These are phyloP conservation scores for Ptychoptera albimana DNA, from an alignment of 2,888 invertebrate species.

Conservation along the genomic window DNA sequence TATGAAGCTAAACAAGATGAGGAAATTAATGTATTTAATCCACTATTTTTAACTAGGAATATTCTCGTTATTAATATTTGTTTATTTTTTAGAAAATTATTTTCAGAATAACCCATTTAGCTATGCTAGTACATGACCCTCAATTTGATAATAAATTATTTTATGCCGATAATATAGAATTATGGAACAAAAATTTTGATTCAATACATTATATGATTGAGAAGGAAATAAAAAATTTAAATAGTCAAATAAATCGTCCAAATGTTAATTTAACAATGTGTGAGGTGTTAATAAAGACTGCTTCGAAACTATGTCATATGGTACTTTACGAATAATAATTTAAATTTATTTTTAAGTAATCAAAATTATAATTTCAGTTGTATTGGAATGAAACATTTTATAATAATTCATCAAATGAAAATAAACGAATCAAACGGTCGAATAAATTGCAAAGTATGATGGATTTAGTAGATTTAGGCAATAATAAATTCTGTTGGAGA, in stretches of 20 bases:
- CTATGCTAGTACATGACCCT: slow-evolving; percentile 2
- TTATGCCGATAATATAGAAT: neutral
- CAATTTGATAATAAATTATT: neutral
- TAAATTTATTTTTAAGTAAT: neutral
- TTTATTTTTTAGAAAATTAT: neutral
- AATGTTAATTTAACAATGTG: neutral
- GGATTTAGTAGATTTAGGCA: slow-evolving; percentile 1
- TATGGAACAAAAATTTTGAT: slow-evolving; percentile 2
- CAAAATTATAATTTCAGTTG: neutral
- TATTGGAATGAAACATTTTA: slow-evolving; percentile 1
- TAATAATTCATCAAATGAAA: neutral
- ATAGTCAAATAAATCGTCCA: neutral
- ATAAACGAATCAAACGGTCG: neutral
- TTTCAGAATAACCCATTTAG: neutral
- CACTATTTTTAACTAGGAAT: neutral
- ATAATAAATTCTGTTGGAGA: slow-evolving; percentile 2
- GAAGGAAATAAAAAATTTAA: slow-evolving; percentile 1
- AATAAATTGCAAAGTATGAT: slow-evolving; percentile 2
- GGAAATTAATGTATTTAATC: slow-evolving; percentile 1
- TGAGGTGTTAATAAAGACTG: neutral
- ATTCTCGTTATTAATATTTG: neutral
- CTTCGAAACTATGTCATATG: slow-evolving; percentile 3
- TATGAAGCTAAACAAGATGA: slow-evolving; percentile 1
- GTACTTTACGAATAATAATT: too few relatives aligned
- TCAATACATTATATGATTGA: slow-evolving; percentile 2